Conservation (phyloP, 2,113 vertebrate genomes). For the Petrocephalus zakoni region DNA sequence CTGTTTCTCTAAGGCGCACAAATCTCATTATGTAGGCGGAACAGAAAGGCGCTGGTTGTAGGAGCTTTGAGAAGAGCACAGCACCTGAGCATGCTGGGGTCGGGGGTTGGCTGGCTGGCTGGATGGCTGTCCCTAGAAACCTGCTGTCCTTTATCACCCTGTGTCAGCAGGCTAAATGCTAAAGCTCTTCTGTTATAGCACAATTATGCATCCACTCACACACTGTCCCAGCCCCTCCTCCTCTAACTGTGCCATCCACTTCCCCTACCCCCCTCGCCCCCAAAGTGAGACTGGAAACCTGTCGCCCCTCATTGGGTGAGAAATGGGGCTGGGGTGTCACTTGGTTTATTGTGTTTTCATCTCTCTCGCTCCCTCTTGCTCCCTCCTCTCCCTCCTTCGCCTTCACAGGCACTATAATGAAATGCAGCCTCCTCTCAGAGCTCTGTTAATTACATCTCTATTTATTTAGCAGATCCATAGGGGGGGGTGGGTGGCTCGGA, state of each 20-base stretch:
- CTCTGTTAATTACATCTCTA: slow-evolving; percentile 76
- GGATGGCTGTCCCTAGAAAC: no score
- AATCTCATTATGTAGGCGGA: slow-evolving; percentile 57
- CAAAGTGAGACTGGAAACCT: neutral
- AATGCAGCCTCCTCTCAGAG: slow-evolving; percentile 58
- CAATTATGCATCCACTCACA: neutral
- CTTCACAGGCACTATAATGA: slow-evolving; percentile 51
- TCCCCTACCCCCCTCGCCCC: neutral
- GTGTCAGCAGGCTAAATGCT: neutral
- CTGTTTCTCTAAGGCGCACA: slow-evolving; percentile 58
- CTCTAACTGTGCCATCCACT: neutral
- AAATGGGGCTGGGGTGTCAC: neutral
- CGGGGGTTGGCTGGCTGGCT: slow-evolving; percentile 7
- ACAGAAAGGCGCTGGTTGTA: slow-evolving; percentile 41
- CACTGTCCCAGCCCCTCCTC: neutral
- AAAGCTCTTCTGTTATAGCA: neutral
- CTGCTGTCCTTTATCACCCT: neutral
- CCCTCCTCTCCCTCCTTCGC: neutral
- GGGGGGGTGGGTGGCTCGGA: slow-evolving; percentile 55
- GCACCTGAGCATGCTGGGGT: slow-evolving; percentile 42
- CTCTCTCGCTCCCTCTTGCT: neutral
- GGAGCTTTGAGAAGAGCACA: slow-evolving; percentile 14
- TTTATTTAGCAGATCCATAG: slow-evolving; percentile 71
- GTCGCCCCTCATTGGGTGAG: neutral
- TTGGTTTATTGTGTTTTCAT: neutral